Evolutionary conservation across 2,888 invertebrate genomes (phyloP).

Genomic region (Smittia sp.): DNA sequence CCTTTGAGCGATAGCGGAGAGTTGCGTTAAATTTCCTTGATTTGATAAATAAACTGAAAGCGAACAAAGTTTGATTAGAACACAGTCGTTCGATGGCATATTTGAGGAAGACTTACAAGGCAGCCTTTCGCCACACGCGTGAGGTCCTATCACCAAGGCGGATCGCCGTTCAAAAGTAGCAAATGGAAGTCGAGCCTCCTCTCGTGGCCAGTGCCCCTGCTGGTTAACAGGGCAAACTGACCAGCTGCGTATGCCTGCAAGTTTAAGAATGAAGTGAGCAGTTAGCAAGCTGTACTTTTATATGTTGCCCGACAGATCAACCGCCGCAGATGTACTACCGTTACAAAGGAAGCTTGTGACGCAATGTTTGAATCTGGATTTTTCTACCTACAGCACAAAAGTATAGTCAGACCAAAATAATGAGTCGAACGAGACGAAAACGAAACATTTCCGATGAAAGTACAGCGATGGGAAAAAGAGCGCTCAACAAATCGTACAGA

Average conservation of each 20-base stretch:
- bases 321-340: too few species aligned
- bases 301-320: too few species aligned
- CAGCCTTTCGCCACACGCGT: slow-evolving; percentile 18
- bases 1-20: not conserved
- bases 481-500: not conserved
- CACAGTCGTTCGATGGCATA: not conserved
- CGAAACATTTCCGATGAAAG: not conserved
- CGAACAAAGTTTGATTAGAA: not conserved
- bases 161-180: slow-evolving; percentile 24
- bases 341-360: not conserved
- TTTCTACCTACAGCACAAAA: slow-evolving; percentile 5
- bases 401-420: slow-evolving; percentile 17
- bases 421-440: not conserved
- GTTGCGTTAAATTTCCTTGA: slow-evolving; percentile 25
- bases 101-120: slow-evolving; percentile 25
- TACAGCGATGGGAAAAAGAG: slow-evolving; percentile 15
- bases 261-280: not conserved
- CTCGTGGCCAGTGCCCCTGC: slow-evolving; percentile 33
- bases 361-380: not conserved
- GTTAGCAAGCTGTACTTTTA: not conserved
- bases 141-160: slow-evolving; percentile 19
- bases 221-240: slow-evolving; percentile 23
- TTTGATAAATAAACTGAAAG: slow-evolving; percentile 34
- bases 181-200: not conserved
- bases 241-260: slow-evolving; percentile 15